Conservation (phyloP, 2,797 vertebrate genomes). For the Chrosomus eos region DNA sequence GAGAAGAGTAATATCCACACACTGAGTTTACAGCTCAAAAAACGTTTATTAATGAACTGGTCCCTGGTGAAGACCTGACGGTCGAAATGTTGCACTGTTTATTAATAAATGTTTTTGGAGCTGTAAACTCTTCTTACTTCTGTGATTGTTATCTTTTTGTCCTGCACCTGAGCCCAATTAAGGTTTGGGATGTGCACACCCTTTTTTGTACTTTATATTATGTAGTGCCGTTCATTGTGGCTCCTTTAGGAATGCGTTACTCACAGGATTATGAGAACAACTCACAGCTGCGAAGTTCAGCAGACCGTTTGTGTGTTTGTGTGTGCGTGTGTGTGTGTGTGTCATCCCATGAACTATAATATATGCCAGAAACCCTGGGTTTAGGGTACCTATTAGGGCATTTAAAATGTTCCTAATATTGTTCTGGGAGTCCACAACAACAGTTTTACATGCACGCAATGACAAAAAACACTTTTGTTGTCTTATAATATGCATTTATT, state of each 20-base stretch:
- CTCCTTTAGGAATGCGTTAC: not conserved
- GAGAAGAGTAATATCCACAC: not conserved
- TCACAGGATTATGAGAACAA: slow-evolving; percentile 10
- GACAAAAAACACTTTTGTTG: no score
- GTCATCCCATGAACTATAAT: not conserved
- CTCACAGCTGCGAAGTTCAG: slow-evolving; percentile 30
- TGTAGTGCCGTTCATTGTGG: not conserved
- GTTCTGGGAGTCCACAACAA: no score
- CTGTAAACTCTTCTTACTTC: not conserved
- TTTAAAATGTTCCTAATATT: no score
- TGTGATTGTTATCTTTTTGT: not conserved
- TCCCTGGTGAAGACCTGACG: not conserved
- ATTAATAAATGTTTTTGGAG: not conserved
- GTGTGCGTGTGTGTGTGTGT: not conserved
- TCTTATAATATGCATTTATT: no score
- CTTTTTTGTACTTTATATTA: not conserved
- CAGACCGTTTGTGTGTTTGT: slow-evolving; percentile 19
- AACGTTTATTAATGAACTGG: not conserved
- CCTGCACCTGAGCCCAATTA: not conserved
- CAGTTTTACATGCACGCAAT: no score
- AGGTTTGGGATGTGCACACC: not conserved
- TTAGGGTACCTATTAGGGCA: no score
- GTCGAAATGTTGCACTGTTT: not conserved
- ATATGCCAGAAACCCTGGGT: not conserved
- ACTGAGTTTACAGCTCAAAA: not conserved